Base-by-base conservation (phyloP, 2,888 invertebrate species). In the Lathronympha strigana region DNA sequence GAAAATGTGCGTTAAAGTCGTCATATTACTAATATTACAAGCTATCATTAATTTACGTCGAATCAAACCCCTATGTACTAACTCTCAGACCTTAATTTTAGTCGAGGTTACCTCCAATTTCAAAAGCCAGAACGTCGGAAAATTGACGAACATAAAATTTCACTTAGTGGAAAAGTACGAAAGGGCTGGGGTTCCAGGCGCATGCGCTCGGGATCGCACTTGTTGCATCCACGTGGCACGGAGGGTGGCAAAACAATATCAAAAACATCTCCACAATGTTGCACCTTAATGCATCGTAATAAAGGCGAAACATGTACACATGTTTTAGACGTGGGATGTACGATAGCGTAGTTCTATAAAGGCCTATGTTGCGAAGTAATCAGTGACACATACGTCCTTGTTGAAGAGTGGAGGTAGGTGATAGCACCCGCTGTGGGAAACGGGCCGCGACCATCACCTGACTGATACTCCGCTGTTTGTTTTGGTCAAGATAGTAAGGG, bases 221-320 rank as follows among this genome's bases (percentile, higher is more conserved):
- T 90, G 90, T 91, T 90, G 91, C 86, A 77, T 80, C 83, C 85
- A 86, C 87, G 85, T 87, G 87, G 80, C 76, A 51, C 31, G 40
- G 15, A 57, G 73, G 69, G 69, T 51, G 57, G 50, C 17, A 17
- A 21, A 47, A 13, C 23, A 0, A 47, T n/a, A 23, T 47, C 47
- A 47, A n/a, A 47, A 47, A n/a, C n/a, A 47, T 47, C 23, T 47
- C 2, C 0, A 47, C 45, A 21, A 21, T 23, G 6, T 23, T 47
- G n/a, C 8, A 47, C 17, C 47, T 47, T 47, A 21, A n/a, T n/a
- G 6, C 21, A 23, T 23, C 1, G 47, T 47, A n/a, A 47, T 23
- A 47, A n/a, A 47, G 47, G n/a, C 19, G 47, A 47, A 47, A 23
- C 47, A n/a, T 23, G 47, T 13, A 4, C 13, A 45, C 13, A 21